A percentile compares a stretch with the other conserved stretches of the same genome.
These are phyloP conservation scores for Leptopilina drosophilae DNA, from an alignment of 2,888 invertebrate species.

Conservation along the genomic window DNA sequence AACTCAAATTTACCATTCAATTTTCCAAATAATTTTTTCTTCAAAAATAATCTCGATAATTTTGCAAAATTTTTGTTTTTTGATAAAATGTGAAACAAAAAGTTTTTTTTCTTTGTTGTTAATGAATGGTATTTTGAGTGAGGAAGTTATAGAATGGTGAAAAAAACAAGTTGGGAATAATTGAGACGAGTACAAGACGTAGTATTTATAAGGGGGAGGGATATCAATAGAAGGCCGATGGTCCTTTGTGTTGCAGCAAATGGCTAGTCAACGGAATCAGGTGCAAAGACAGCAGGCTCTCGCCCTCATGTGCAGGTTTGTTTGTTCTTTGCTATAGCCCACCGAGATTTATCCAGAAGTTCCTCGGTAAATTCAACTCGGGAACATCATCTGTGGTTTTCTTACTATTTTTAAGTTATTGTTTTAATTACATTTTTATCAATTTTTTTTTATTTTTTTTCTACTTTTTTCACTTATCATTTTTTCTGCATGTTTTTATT, in stretches of 20 bases:
- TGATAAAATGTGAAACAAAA: not conserved
- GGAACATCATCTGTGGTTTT: constrained; percentile 46
- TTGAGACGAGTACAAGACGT: constrained; percentile 63
- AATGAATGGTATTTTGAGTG: constrained; percentile 60
- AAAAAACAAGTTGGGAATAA: constrained; percentile 64
- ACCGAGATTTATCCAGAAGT: constrained; percentile 57
- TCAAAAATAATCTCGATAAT: not conserved
- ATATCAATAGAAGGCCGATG: constrained; percentile 76
- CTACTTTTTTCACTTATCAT: no score
- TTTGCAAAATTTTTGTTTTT: not conserved
- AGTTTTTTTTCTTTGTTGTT: constrained; percentile 31
- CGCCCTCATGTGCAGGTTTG: constrained; percentile 93
- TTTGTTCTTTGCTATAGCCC: constrained; percentile 71
- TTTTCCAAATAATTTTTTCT: not conserved
- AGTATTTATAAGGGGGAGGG: constrained; percentile 69
- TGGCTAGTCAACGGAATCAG: constrained; percentile 92
- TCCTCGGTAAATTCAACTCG: constrained; percentile 58
- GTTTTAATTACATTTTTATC: constrained; percentile 9
- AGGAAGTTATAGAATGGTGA: constrained; percentile 65
- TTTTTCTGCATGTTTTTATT: no score
- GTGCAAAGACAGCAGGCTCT: constrained; percentile 93
- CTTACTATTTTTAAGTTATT: constrained; percentile 13
- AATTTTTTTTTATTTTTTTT: not conserved
- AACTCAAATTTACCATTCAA: constrained; percentile 36
- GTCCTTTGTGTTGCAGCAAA: constrained; percentile 83